phyloP scores from a whole-genome alignment of 53 echinoderm and acorn worm genomes.

The Temnopleurus reevesii region DNA sequence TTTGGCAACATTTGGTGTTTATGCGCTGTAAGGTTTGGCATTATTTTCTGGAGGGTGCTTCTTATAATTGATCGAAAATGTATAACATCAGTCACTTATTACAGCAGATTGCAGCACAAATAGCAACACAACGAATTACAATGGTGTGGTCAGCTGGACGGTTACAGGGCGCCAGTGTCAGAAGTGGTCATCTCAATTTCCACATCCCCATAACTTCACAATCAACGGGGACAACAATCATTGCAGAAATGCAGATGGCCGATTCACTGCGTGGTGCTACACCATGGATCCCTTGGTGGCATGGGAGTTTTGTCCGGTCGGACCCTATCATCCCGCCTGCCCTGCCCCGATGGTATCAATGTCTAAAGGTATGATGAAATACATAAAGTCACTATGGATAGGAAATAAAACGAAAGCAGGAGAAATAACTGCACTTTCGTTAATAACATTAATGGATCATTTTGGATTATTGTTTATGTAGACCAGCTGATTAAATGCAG shows the following conservation, averaged over 20 bases:
- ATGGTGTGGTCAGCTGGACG: slow-evolving; percentile 62
- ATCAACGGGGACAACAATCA: slow-evolving; percentile 71
- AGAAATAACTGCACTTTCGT: too few relatives aligned
- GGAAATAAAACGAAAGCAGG: too few relatives aligned
- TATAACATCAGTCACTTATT: too few relatives aligned
- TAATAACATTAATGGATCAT: too few relatives aligned
- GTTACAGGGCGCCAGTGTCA: slow-evolving; percentile 73
- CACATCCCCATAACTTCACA: slow-evolving; percentile 50
- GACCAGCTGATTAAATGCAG: too few relatives aligned
- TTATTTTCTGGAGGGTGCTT: too few relatives aligned
- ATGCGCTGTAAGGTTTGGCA: too few relatives aligned
- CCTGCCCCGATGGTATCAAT: not conserved
- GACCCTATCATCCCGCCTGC: slow-evolving; percentile 56
- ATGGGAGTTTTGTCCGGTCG: slow-evolving; percentile 84
- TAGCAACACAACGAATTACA: slow-evolving; percentile 37
- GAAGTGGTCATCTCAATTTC: slow-evolving; percentile 65
- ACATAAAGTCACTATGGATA: too few relatives aligned
- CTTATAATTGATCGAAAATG: too few relatives aligned
- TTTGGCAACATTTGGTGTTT: too few relatives aligned
- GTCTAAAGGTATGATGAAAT: not conserved
- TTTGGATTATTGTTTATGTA: too few relatives aligned
- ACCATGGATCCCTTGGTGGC: slow-evolving; percentile 54
- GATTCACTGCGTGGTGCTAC: slow-evolving; percentile 76
- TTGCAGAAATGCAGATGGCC: slow-evolving; percentile 66
- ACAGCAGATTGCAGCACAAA: not conserved